Conservation (phyloP, 2,797 vertebrate genomes). For the Malacoctenus gilli region DNA sequence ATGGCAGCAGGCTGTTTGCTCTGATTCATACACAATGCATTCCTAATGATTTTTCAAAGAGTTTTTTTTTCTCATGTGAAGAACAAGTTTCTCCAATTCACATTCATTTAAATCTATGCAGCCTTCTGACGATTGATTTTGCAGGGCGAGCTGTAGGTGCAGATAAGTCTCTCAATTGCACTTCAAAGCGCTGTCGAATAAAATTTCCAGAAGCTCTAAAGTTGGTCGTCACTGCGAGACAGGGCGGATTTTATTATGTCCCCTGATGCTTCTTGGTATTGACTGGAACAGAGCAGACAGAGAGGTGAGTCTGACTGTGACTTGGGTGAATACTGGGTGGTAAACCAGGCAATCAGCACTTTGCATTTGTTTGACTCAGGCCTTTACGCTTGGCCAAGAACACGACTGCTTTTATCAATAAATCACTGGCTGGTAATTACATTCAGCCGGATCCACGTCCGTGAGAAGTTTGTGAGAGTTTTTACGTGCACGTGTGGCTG, state of each 20-base stretch:
- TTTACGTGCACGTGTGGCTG: not conserved
- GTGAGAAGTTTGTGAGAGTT: constrained; percentile 16
- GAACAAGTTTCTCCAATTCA: not conserved
- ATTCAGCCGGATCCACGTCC: constrained; percentile 59
- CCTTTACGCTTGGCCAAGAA: constrained; percentile 51
- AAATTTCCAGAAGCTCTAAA: not conserved
- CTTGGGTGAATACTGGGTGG: constrained; percentile 25
- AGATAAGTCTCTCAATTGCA: too few relatives aligned
- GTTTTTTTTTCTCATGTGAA: too few relatives aligned
- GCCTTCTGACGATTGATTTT: too few relatives aligned
- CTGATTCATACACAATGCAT: constrained; percentile 25
- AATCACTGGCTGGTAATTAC: constrained; percentile 78
- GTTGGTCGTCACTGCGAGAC: too few relatives aligned
- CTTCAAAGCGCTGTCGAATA: constrained; percentile 4
- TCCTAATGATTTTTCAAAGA: constrained; percentile 13
- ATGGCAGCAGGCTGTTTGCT: constrained; percentile 23
- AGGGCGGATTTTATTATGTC: constrained; percentile 18
- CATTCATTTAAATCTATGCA: not conserved
- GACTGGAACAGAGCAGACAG: constrained; percentile 21
- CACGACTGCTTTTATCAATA: constrained; percentile 75
- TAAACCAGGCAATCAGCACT: constrained; percentile 57
- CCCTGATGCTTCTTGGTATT: not conserved
- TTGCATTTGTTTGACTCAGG: constrained; percentile 66
- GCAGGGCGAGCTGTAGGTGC: too few relatives aligned
- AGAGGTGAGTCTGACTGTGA: constrained; percentile 34